A percentile compares a stretch with the other conserved stretches of the same genome.
Evolutionary conservation across 2,113 vertebrate species (phyloP).

Genomic region (Alouatta palliata): DNA sequence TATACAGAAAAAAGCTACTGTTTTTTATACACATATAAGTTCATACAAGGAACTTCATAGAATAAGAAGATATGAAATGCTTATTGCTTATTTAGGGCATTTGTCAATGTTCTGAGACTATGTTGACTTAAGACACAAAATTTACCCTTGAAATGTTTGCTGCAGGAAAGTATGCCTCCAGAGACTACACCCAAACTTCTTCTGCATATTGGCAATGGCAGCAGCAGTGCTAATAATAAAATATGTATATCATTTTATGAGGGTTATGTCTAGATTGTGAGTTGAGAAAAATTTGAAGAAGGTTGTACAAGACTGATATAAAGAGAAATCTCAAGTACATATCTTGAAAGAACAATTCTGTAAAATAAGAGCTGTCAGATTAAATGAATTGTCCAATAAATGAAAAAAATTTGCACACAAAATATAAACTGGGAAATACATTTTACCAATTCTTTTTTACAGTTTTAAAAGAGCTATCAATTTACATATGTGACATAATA

Average conservation of each 20-base stretch:
- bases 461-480: conserved; percentile 30
- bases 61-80: not conserved
- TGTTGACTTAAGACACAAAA: not conserved
- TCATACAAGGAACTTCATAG: not conserved
- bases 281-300: not conserved
- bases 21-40: not conserved
- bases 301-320: not conserved
- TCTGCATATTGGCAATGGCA: not conserved
- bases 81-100: not conserved
- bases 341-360: not conserved
- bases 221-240: not conserved
- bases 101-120: not conserved
- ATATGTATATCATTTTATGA: not conserved
- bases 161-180: not conserved
- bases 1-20: not conserved
- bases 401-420: not conserved
- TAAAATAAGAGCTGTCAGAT: conserved; percentile 43
- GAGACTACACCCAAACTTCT: not conserved
- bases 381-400: not conserved
- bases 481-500: conserved; percentile 18
- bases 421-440: not conserved
- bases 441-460: not conserved
- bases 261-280: not conserved
- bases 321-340: not conserved
- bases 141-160: not conserved